Conservation (phyloP, 2,113 vertebrate genomes). For the Cryptoleucopteryx plumbea region DNA sequence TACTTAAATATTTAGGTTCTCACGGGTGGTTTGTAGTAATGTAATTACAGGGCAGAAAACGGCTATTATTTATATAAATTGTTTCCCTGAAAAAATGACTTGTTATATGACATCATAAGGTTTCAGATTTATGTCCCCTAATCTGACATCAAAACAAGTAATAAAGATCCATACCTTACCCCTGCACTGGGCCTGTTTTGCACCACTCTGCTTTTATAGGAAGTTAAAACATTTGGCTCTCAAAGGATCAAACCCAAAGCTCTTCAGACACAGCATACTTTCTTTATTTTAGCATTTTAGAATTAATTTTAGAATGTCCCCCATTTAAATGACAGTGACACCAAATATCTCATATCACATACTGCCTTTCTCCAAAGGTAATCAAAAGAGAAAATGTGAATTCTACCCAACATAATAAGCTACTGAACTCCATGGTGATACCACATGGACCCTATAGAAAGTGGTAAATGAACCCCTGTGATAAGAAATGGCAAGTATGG, state of each 20-base stretch:
- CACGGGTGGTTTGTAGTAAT: background rate
- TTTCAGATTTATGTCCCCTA: background rate
- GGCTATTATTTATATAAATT: background rate
- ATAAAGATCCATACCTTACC: background rate
- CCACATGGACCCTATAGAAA: background rate
- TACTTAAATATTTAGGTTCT: background rate
- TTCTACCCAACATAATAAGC: background rate
- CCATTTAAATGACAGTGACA: background rate
- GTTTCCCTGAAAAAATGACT: background rate
- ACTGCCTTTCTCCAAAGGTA: background rate
- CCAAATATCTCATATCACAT: background rate
- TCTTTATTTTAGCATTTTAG: background rate
- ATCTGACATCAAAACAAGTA: background rate
- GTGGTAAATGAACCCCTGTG: background rate
- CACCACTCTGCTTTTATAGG: background rate
- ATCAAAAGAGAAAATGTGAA: background rate
- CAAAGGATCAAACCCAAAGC: background rate
- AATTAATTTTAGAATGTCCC: background rate
- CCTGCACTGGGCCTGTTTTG: background rate
- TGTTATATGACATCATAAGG: background rate
- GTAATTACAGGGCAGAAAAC: background rate
- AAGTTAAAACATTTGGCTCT: background rate
- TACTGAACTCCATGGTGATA: background rate
- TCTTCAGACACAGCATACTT: background rate
- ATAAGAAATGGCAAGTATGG: background rate